phyloP scores from a whole-genome alignment of 1,140 invertebrate genomes.

The Apis florea region DNA sequence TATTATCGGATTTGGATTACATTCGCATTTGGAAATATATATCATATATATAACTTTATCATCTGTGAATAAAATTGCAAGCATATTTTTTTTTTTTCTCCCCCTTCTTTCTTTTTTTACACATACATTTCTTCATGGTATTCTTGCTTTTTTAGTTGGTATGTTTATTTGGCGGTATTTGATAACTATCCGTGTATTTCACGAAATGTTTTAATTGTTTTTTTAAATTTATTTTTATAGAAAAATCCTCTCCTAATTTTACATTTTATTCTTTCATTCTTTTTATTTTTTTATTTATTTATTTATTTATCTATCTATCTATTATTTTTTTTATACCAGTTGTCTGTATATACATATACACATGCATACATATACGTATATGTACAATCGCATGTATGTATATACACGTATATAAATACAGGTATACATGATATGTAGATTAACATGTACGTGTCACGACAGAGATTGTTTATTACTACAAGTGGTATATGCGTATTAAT shows the following conservation, averaged over 20 bases:
- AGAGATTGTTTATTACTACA: not conserved
- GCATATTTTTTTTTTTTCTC: slow-evolving; percentile 8
- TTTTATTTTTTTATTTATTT: too few species aligned
- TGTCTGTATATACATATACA: too few species aligned
- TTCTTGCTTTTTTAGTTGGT: not conserved
- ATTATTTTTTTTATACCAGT: too few species aligned
- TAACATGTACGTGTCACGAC: not conserved
- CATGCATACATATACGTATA: not conserved
- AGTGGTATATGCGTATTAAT: not conserved
- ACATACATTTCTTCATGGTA: slow-evolving; percentile 35
- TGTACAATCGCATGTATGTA: not conserved
- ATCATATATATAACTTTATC: too few species aligned
- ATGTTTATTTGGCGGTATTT: too few species aligned
- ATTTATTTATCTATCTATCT: too few species aligned
- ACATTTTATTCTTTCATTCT: too few species aligned
- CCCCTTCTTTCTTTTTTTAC: slow-evolving; percentile 36
- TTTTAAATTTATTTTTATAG: too few species aligned
- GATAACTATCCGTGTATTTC: too few species aligned
- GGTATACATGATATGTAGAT: not conserved
- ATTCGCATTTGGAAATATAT: too few species aligned
- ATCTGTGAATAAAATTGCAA: slow-evolving; percentile 24
- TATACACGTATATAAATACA: not conserved
- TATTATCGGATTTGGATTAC: not conserved
- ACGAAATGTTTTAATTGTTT: too few species aligned
- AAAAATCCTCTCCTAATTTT: too few species aligned